A percentile compares a stretch with the other conserved stretches of the same genome.
These are phyloP conservation scores for Chiroxiphia lanceolata DNA, from an alignment of 2,797 vertebrate genomes.

Conservation along the genomic window DNA sequence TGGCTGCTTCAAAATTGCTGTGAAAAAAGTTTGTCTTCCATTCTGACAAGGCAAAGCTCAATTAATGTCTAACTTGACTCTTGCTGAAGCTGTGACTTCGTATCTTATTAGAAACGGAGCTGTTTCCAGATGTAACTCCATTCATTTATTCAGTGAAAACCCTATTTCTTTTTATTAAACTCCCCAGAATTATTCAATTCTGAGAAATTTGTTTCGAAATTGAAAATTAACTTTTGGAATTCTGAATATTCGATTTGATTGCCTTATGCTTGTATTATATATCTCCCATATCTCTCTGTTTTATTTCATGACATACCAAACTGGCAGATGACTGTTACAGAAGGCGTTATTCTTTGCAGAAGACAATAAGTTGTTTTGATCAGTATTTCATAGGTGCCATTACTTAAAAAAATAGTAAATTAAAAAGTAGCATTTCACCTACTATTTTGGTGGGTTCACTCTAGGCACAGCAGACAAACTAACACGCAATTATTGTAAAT, in stretches of 20 bases:
- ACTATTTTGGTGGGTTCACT: neutral
- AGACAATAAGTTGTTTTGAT: slow-evolving; percentile 7
- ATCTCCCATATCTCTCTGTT: neutral
- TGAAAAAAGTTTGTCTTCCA: neutral
- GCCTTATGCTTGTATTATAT: neutral
- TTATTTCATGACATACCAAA: neutral
- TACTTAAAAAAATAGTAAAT: neutral
- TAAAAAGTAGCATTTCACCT: neutral
- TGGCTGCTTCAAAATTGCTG: neutral
- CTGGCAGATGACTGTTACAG: neutral
- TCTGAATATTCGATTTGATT: neutral
- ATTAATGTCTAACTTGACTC: neutral
- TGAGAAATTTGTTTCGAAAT: neutral
- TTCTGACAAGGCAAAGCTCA: neutral
- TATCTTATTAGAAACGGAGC: neutral
- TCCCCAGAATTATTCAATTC: neutral
- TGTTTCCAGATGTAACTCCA: neutral
- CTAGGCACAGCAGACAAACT: neutral
- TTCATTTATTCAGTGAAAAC: neutral
- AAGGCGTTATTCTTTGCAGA: neutral
- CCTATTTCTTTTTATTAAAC: neutral
- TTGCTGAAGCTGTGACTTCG: neutral
- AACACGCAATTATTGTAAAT: neutral
- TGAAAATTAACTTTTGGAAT: neutral
- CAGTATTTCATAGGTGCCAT: neutral